Conservation (phyloP, 2,888 invertebrate genomes). For the Polymixis lichenea region DNA sequence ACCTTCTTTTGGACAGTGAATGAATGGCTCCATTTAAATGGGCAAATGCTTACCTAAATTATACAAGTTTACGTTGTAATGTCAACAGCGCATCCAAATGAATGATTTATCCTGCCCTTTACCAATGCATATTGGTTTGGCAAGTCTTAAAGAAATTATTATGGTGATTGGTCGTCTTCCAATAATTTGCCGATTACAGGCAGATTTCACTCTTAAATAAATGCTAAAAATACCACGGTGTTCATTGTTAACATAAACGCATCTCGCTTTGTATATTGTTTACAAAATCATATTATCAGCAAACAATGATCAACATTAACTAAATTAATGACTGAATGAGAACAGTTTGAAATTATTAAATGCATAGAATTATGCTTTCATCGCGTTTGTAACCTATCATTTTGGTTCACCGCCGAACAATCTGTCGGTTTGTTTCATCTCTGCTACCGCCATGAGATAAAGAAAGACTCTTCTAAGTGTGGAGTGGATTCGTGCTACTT, state of each 20-base stretch:
- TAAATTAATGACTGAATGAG: slow-evolving; percentile 67
- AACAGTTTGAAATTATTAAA: slow-evolving; percentile 65
- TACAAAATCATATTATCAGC: slow-evolving; percentile 35
- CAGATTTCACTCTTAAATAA: not conserved
- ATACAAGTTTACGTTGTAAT: slow-evolving; percentile 28
- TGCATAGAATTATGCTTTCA: slow-evolving; percentile 72
- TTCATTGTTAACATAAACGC: slow-evolving; percentile 30
- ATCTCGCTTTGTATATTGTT: slow-evolving; percentile 23
- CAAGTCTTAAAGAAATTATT: not conserved
- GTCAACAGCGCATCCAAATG: not conserved
- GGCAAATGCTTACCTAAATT: slow-evolving; percentile 33
- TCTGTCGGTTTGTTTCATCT: slow-evolving; percentile 70
- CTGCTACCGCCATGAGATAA: slow-evolving; percentile 70
- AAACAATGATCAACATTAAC: slow-evolving; percentile 60
- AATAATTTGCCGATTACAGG: not conserved
- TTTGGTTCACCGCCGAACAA: slow-evolving; percentile 66
- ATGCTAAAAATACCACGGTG: slow-evolving; percentile 19
- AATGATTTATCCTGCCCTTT: not conserved
- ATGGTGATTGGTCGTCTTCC: not conserved
- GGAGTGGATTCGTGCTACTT: slow-evolving; percentile 29
- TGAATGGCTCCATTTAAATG: slow-evolving; percentile 46
- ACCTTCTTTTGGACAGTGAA: slow-evolving; percentile 51
- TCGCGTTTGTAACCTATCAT: slow-evolving; percentile 70
- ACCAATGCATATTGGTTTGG: not conserved
- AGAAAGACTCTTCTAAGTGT: slow-evolving; percentile 63